Evolutionary conservation across 2,113 vertebrate genomes (phyloP).

Genomic region (Grantiella picta): DNA sequence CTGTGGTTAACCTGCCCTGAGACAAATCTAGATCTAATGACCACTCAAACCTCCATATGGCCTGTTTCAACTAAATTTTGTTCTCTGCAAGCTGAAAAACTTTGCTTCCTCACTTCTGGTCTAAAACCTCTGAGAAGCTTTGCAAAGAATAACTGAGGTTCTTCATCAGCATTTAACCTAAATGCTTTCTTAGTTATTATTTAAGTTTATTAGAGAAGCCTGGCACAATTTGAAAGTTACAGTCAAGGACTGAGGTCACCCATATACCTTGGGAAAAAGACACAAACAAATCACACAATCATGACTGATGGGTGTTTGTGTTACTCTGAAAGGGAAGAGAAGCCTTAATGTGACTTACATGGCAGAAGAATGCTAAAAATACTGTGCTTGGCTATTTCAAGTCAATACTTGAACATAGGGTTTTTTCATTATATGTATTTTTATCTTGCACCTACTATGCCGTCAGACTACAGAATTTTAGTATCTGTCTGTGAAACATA

Average conservation of each 20-base stretch:
- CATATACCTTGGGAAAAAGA: background rate
- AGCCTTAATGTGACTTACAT: background rate
- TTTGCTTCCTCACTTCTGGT: background rate
- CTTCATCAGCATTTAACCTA: background rate
- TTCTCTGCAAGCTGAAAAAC: background rate
- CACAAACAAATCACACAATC: background rate
- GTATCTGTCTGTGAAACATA: background rate
- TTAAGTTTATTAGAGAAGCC: background rate
- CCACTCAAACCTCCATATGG: background rate
- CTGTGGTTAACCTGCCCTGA: background rate
- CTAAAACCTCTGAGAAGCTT: background rate
- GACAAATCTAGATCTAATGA: background rate
- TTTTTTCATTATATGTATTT: background rate
- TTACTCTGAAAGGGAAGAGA: background rate
- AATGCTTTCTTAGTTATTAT: background rate
- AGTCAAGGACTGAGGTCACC: background rate
- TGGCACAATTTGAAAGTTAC: background rate
- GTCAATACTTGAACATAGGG: background rate
- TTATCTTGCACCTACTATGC: background rate
- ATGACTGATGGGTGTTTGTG: background rate
- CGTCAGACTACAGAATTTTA: background rate
- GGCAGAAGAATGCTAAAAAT: background rate
- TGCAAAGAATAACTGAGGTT: background rate
- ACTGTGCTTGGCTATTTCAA: background rate
- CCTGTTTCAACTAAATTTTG: background rate